Percentiles rank a stretch among this genome's conserved stretches.
Evolutionary conservation across 64 coral and sea anemone species (phyloP).

Genomic region (Platygyra sinensis): DNA sequence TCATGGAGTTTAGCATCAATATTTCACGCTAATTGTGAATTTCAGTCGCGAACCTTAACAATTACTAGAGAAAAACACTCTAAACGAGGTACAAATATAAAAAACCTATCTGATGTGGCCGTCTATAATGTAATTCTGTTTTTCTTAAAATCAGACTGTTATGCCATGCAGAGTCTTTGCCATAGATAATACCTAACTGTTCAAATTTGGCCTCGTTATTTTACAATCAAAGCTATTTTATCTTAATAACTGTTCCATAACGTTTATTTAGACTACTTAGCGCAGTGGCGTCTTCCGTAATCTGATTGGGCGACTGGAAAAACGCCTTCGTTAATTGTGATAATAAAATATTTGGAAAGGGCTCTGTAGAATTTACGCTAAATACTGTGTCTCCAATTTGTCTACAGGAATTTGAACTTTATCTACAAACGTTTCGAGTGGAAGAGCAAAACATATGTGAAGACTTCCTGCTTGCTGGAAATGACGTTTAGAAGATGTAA

Average conservation of each 20-base stretch:
- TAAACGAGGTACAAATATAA: not conserved
- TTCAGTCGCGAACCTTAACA: not conserved
- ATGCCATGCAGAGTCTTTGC: not conserved
- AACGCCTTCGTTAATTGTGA: not conserved
- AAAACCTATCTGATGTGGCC: not conserved
- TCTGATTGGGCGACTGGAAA: slow-evolving; percentile 1
- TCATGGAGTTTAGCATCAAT: not conserved
- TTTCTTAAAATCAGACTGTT: not conserved
- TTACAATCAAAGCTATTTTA: not conserved
- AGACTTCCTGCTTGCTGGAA: not conserved
- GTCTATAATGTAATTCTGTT: not conserved
- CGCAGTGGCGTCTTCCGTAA: not conserved
- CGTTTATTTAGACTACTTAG: slow-evolving; percentile 1
- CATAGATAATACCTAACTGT: not conserved
- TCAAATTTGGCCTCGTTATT: not conserved
- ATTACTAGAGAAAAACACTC: not conserved
- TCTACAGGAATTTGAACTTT: not conserved
- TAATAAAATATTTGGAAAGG: not conserved
- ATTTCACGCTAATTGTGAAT: not conserved
- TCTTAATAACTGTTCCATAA: slow-evolving; percentile 25
- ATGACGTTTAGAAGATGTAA: not conserved
- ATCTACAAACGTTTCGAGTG: not conserved
- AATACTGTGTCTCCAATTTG: not conserved
- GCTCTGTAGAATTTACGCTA: not conserved
- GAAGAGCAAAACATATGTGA: not conserved